Base-by-base conservation (phyloP, 2,797 vertebrate species). In the Synaphobranchus kaupii region DNA sequence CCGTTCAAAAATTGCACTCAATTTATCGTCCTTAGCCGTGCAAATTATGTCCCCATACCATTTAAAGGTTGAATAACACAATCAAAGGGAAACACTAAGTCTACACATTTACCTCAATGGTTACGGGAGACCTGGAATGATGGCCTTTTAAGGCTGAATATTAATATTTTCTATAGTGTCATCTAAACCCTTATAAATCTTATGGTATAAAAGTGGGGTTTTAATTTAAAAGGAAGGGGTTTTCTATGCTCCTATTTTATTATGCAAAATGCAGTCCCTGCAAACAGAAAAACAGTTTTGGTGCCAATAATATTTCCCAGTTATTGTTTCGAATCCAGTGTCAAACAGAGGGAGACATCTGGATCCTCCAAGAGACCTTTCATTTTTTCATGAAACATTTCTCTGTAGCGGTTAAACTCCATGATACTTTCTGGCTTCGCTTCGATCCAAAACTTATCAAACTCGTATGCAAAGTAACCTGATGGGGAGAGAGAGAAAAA, bases 341-440 rank as follows among this genome's bases (percentile, higher is more conserved):
- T 92, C 91, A 96, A 58, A 34, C 87, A 94, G 81, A 99, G 96
- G 13, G 92, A 90, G 80, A 95, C 96, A 1, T 93, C 92, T 1
- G 93, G 96, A 89, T 97, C 94, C 94, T 95, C 93, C 0, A 99
- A 95, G 39, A 96, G 95, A 86, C 92, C 91, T 94, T 97, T 98
- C 89, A 99, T 94, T 86, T 96, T 95, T 88, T 96, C 95, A 63
- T 99, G 98, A 92, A 99, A 99, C 93, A 97, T 98, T 92, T 99
- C 99, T 95, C 98, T 96, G 94, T 99, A 99, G 1, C 96, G 95
- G 90, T 99, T 99, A 94, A 99, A 99, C 90, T 97, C 96, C 99
- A 99, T 99, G 94, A 99, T 99, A 94, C 98, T 99, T 91, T 98
- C 97, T 20, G 99, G 99, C 90, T 98, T 95, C 92, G 99, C 98